These are phyloP conservation scores for Saturnia japonica DNA, from an alignment of 2,888 invertebrate genomes.

Conservation along the genomic window DNA sequence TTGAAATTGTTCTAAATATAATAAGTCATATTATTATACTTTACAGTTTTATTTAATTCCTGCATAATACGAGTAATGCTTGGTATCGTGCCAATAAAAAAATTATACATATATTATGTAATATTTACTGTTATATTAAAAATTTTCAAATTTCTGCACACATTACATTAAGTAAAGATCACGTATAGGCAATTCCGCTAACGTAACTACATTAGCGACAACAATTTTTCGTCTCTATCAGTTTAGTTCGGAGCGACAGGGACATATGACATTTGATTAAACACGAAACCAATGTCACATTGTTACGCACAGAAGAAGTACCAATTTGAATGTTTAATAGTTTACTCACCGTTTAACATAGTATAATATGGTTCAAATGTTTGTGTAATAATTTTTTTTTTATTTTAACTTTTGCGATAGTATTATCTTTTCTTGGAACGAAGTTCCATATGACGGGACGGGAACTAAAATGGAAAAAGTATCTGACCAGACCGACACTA, in stretches of 20 bases:
- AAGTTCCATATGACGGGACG: no score
- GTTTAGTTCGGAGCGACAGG: background rate
- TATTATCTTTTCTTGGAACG: no score
- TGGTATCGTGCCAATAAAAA: background rate
- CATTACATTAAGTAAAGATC: background rate
- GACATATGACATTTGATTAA: background rate
- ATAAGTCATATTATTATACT: no score
- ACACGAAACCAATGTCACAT: slow-evolving; percentile 4
- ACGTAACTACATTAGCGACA: background rate
- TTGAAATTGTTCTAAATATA: no score
- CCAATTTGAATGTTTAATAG: slow-evolving; percentile 4
- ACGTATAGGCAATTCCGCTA: slow-evolving; percentile 6
- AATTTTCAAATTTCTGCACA: background rate
- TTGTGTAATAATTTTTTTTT: background rate
- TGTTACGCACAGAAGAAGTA: background rate
- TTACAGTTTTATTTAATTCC: no score
- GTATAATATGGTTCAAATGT: background rate
- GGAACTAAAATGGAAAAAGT: no score
- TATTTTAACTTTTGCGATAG: no score
- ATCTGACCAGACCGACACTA: no score
- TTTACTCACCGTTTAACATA: slow-evolving; percentile 16
- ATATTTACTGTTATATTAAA: background rate
- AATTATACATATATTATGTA: background rate
- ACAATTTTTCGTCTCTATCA: slow-evolving; percentile 7
- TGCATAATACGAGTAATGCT: background rate